Conservation (phyloP, 2,888 invertebrate genomes). For the Drosophila mettleri region DNA sequence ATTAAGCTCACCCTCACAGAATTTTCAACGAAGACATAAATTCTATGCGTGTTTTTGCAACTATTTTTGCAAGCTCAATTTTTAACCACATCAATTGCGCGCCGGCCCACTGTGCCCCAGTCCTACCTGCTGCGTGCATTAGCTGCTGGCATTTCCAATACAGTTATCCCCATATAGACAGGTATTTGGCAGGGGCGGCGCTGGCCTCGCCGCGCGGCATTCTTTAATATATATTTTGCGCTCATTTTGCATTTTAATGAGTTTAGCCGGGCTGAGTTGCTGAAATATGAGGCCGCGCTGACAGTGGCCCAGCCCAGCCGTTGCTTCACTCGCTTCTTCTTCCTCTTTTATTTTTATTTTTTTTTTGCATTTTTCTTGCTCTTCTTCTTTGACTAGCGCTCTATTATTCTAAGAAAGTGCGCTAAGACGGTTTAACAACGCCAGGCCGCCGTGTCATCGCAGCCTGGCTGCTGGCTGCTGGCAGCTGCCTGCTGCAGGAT, state of each 20-base stretch:
- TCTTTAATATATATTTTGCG: slow-evolving; percentile 52
- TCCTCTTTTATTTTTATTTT: too few species aligned
- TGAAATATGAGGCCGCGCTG: slow-evolving; percentile 66
- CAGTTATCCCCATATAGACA: slow-evolving; percentile 9
- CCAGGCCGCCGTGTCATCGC: slow-evolving; percentile 25
- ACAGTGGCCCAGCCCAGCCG: slow-evolving; percentile 47
- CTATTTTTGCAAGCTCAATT: not conserved
- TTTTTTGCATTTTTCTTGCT: not conserved
- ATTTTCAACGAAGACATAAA: not conserved
- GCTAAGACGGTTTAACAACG: slow-evolving; percentile 52
- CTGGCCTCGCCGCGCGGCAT: slow-evolving; percentile 4
- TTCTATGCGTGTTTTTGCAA: not conserved
- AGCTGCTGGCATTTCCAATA: slow-evolving; percentile 16
- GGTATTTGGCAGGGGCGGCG: slow-evolving; percentile 2
- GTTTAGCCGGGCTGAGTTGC: slow-evolving; percentile 51
- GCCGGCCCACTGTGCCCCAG: not conserved
- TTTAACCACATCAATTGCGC: not conserved
- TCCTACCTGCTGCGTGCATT: not conserved
- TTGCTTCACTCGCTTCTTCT: slow-evolving; percentile 16
- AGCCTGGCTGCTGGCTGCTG: slow-evolving; percentile 13
- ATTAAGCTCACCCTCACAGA: not conserved
- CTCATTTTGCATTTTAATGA: slow-evolving; percentile 79
- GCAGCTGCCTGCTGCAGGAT: slow-evolving; percentile 69
- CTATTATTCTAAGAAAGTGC: slow-evolving; percentile 68
- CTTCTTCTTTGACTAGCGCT: slow-evolving; percentile 35